Evolutionary conservation across 2,888 invertebrate genomes (phyloP), one percentile per base, ranked within the genome.

Genomic region (Marronus borbonicus): DNA sequence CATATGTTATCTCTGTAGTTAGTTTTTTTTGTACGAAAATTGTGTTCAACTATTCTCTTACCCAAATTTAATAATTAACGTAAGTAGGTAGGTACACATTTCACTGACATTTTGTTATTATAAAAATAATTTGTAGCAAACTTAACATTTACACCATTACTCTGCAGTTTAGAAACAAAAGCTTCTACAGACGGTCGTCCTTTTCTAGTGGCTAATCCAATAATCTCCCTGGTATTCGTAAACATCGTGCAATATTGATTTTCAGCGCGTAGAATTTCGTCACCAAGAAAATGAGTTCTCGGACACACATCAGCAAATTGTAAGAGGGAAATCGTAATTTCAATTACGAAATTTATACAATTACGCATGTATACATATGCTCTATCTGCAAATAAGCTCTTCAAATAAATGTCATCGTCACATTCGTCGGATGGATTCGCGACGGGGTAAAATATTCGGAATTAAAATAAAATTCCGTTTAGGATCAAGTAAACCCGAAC

Each of bases 231-330:
- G 36, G 44, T 44, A 8, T 58, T 50, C 24, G 68, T 68, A 68
- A 68, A 68, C 68, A 68, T 50, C 20, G 31, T 28, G 28, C 50
- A 50, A 68, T 68, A 68, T 68, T 50, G 68, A 68, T 68, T 68
- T 68, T 68, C 17, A 20, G 4, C 17, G 68, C 7, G 3, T 5
- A 50, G 68, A 17, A 49, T 44, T 49, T 49, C 5, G 20, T 20
- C 55, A 20, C 17, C 8, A 20, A 20, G 55, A 20, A 10, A 58
- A 20, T n/a, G n/a, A 55, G n/a, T 58, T 24, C 20, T 58, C 12
- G 12, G 1, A 44, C 44, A 44, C 44, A 12, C 10, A 44, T 8
- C 1, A 8, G 12, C 44, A 44, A 8, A 7, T 44, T 10, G n/a
- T 58, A 20, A 58, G 20, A 20, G 20, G n/a, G 10, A 58, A 58